Base-by-base conservation (phyloP, 2,797 vertebrate genomes). In the Etheostoma nigrum region DNA sequence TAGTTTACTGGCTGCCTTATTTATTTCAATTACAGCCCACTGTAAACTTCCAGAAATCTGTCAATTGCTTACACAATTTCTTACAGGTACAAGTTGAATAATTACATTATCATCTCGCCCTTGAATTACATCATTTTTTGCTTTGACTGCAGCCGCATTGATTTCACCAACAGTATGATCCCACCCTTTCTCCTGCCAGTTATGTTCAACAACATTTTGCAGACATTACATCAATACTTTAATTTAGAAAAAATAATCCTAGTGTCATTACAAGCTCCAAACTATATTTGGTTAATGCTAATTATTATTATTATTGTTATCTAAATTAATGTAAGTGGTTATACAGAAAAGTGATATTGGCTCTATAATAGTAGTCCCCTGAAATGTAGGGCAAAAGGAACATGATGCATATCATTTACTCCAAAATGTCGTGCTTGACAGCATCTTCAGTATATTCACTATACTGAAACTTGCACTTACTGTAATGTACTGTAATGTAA, bases 11-110 rank as follows among this genome's bases (percentile, higher is more conserved):
- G 62, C 49, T 66, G 45, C 33, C 33, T 76, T 82, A 83, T 88
- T 85, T 70, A 74, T 88, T 83, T 86, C 63, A 84, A 67, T 86
- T 83, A 75, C 48, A 60, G 53, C 45, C 72, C 23, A 40, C 42
- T 68, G 67, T 42, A 75, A 79, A 74, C 23, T 57, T 78, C 65
- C 74, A 79, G 65, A 79, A 76, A 82, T 62, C 42, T 83, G 74
- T 74, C 60, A 21, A 83, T 78, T 63, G 67, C 79, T 73, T 67
- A 79, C 18, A 47, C 13, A 60, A 64, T 60, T 45, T 59, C 66
- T 78, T 72, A 57, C 66, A 49, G 62, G 72, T 42, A 74, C 10
- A 79, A 76, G 63, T 83, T 21, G 18, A 83, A 80, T 78, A 81
- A 85, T 83, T 80, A 16, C 44, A 79, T 88, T 84, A 78, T 74